These are phyloP conservation scores for Nasua narica DNA, from an alignment of 2,797 vertebrate genomes.

Conservation along the genomic window DNA sequence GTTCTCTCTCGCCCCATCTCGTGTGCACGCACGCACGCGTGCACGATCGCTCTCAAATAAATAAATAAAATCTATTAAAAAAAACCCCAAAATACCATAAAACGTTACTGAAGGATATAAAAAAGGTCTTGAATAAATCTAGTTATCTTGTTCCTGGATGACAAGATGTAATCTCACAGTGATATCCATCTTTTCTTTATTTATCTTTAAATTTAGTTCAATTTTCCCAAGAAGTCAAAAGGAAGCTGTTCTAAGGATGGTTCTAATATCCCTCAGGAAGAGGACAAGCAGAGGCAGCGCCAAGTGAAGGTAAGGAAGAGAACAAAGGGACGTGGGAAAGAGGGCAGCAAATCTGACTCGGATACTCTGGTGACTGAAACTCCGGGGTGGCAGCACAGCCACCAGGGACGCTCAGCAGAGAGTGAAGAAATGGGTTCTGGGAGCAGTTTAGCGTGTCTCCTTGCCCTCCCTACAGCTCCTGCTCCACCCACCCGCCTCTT, in stretches of 20 bases:
- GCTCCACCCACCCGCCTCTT: background rate
- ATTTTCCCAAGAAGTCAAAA: conserved; percentile 12
- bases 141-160: background rate
- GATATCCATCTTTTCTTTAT: background rate
- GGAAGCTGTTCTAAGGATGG: background rate
- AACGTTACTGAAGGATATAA: background rate
- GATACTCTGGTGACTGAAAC: background rate
- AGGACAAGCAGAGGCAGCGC: background rate
- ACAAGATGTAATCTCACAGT: background rate
- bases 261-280: conserved; percentile 12
- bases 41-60: background rate
- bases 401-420: background rate
- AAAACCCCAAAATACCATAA: background rate
- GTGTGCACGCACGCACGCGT: too few species aligned
- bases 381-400: background rate
- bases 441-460: background rate
- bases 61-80: background rate
- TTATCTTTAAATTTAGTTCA: conserved; percentile 3
- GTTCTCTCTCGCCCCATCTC: too few species aligned
- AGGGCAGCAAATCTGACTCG: background rate
- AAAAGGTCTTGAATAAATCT: background rate
- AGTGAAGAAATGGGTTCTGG: background rate
- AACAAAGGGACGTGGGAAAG: background rate
- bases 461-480: background rate
- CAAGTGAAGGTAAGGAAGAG: background rate